Conservation (phyloP, 2,797 vertebrate genomes). For the Pseudochirops corinnae region DNA sequence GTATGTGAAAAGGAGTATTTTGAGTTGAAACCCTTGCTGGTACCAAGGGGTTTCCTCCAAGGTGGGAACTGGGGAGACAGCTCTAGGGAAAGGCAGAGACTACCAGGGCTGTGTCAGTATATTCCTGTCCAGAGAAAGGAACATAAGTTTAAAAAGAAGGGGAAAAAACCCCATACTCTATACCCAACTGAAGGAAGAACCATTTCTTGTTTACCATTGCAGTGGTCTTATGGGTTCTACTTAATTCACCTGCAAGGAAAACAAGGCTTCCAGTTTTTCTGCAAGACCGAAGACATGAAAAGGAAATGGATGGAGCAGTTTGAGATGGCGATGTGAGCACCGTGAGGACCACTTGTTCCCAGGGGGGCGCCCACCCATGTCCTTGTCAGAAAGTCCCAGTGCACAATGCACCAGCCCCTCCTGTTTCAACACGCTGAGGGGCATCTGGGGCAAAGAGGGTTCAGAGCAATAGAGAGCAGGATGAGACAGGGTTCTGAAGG, state of each 20-base stretch:
- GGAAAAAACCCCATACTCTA: fast-evolving
- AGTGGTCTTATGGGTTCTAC: conserved; percentile 99
- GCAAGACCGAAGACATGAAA: conserved; percentile 99
- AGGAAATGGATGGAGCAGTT: conserved; percentile 99
- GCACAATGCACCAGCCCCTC: background rate
- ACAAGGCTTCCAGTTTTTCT: conserved; percentile 99
- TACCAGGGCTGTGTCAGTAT: background rate
- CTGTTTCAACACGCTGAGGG: background rate
- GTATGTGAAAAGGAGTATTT: background rate
- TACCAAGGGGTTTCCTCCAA: background rate
- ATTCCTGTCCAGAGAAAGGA: background rate
- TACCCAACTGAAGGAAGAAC: fast-evolving
- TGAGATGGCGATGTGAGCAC: conserved; percentile 98
- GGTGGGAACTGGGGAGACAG: background rate
- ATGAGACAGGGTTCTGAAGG: background rate
- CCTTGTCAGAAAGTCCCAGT: background rate
- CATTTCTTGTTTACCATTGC: conserved; percentile 19
- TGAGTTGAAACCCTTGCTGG: background rate
- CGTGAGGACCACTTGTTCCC: fast-evolving
- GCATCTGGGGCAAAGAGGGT: background rate
- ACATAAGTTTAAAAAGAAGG: background rate
- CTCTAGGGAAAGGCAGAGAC: no score
- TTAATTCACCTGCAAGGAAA: conserved; percentile 98
- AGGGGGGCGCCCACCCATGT: fast-evolving
- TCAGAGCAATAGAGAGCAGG: background rate